Evolutionary conservation across 2,797 vertebrate species (phyloP), one percentile per base, ranked within the genome.

Genomic region (Emys orbicularis): DNA sequence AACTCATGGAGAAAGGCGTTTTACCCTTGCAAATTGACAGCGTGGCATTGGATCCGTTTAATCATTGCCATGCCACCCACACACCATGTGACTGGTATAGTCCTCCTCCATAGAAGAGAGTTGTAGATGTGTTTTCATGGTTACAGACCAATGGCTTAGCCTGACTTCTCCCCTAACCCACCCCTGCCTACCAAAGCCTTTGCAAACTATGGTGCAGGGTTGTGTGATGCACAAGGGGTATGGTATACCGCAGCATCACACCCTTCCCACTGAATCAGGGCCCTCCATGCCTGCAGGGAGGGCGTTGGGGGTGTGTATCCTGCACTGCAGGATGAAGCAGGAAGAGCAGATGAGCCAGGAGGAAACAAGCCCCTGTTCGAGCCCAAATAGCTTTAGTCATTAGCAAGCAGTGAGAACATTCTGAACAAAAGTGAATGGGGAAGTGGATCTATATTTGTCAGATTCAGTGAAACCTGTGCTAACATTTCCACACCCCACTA

Each of bases 391-490:
- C 57, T 93, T 93, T 80, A 93, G 59, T 34, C n/a, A 16, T 52
- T 90, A 91, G 21, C 12, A n/a, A 21, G 50, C 49, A 52, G 29
- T 6, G 15, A 81, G 5, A 19, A 88, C 91, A 49, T n/a, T 87
- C 23, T 76, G 41, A 76, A 76, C 41, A 44, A 27, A 27, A 47
- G 23, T 29, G 41, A 47, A 27, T 76, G 44, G 57, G 85, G 89
- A 90, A 27, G 86, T 89, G 81, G 68, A 23, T 3, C 94, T 95
- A 90, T 86, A 53, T 87, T 56, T 49, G 76, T 92, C 1, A 31
- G 88, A 57, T 76, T 16, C 15, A 89, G 53, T 53, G 61, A 90
- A 94, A 93, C 80, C 44, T 88, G n/a, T 81, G 59, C 27, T 92
- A 2, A 93, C 87, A 52, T 65, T 93, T 88, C 49, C 49, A 53